These are phyloP conservation scores for Falco peregrinus DNA, from an alignment of 2,797 vertebrate species.

Conservation along the genomic window DNA sequence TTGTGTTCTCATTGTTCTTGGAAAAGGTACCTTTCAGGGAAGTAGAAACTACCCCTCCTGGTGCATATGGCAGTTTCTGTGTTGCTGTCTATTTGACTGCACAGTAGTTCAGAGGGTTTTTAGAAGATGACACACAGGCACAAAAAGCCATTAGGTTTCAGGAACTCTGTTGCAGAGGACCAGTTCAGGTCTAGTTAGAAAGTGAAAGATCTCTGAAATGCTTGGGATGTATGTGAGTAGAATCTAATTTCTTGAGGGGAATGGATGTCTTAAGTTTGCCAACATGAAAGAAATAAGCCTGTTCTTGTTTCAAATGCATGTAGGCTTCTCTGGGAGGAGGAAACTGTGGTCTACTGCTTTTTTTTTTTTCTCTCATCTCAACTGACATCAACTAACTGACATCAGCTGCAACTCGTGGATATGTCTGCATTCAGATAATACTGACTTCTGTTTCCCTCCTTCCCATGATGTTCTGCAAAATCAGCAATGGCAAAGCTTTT, in stretches of 20 bases:
- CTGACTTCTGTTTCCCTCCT: not conserved
- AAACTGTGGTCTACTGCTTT: not conserved
- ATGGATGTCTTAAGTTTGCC: not conserved
- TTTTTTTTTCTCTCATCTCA: not conserved
- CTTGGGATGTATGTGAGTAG: not conserved
- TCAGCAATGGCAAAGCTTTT: not conserved
- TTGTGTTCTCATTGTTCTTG: not conserved
- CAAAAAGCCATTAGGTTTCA: not conserved
- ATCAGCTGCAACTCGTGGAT: not conserved
- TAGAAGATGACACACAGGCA: not conserved
- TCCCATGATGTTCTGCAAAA: not conserved
- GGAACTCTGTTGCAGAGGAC: not conserved
- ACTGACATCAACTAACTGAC: not conserved
- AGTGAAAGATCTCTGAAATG: not conserved
- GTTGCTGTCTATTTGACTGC: not conserved
- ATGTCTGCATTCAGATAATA: not conserved
- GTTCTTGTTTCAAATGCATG: not conserved
- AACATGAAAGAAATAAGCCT: not conserved
- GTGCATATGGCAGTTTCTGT: not conserved
- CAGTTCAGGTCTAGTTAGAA: not conserved
- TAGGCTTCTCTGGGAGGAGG: not conserved
- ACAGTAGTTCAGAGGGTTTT: not conserved
- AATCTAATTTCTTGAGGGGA: slow-evolving; percentile 12
- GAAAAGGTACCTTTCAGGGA: not conserved
- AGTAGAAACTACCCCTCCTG: not conserved